Evolutionary conservation across 2,888 invertebrate genomes (phyloP).

Genomic region (Antheraea assamensis): DNA sequence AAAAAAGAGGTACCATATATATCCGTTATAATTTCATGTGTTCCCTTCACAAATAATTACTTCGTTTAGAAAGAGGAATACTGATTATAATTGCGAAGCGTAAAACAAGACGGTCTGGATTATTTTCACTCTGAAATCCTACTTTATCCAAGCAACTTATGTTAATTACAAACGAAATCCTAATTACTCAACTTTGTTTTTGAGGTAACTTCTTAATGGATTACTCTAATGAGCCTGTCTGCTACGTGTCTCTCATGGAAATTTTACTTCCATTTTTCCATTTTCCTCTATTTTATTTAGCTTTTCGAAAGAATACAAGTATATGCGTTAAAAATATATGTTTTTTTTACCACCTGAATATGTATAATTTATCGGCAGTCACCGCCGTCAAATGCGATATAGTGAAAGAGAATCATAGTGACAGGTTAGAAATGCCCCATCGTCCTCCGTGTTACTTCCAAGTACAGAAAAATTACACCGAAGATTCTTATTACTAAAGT

Average conservation of each 20-base stretch:
- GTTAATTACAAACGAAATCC: neutral
- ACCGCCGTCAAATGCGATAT: too few relatives aligned
- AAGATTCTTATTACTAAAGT: too few relatives aligned
- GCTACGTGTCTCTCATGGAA: neutral
- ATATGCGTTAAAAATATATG: too few relatives aligned
- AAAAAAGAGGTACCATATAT: too few relatives aligned
- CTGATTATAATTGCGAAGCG: neutral
- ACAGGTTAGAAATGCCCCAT: too few relatives aligned
- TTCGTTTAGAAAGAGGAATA: neutral
- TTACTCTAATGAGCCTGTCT: neutral
- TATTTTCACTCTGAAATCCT: neutral
- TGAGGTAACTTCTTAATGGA: constrained; percentile 1
- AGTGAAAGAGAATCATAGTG: too few relatives aligned
- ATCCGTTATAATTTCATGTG: too few relatives aligned
- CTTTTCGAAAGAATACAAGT: neutral
- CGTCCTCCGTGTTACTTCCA: too few relatives aligned
- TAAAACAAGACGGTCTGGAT: neutral
- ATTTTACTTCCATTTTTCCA: neutral
- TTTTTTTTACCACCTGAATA: too few relatives aligned
- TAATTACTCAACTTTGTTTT: constrained; percentile 6
- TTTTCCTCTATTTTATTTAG: neutral
- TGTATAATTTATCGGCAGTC: too few relatives aligned
- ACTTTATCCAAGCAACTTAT: neutral
- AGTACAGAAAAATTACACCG: too few relatives aligned
- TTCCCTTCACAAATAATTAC: neutral